These are phyloP conservation scores for Drosophila cyrtoloma DNA, from an alignment of 2,888 invertebrate species.

Conservation along the genomic window DNA sequence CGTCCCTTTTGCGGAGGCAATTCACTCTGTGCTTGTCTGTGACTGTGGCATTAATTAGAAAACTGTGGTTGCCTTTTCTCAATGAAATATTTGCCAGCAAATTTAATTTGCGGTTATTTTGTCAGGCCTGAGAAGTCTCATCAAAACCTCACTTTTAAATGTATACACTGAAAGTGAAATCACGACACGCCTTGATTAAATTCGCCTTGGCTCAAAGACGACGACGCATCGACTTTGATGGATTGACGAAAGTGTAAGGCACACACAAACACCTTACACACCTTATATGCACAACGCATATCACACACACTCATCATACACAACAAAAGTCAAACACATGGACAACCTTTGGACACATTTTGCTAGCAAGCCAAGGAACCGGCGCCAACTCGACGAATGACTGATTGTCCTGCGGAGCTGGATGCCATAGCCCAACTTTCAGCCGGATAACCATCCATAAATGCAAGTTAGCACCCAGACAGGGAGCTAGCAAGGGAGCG, in stretches of 20 bases:
- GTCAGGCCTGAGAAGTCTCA: slow-evolving; percentile 1
- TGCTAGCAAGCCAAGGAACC: slow-evolving; percentile 19
- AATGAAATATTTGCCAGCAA: slow-evolving; percentile 54
- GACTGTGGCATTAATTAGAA: slow-evolving; percentile 57
- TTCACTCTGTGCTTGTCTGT: slow-evolving; percentile 6
- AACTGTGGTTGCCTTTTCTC: slow-evolving; percentile 46
- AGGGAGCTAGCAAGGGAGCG: not conserved
- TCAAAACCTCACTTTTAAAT: slow-evolving; percentile 29
- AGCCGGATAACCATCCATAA: slow-evolving; percentile 54
- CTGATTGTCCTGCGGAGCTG: slow-evolving; percentile 54
- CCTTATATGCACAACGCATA: slow-evolving; percentile 32
- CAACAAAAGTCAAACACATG: slow-evolving; percentile 65
- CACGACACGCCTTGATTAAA: slow-evolving; percentile 54
- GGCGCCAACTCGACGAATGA: slow-evolving; percentile 44
- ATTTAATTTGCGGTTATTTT: slow-evolving; percentile 60
- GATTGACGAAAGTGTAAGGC: slow-evolving; percentile 50
- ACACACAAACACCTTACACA: slow-evolving; percentile 21
- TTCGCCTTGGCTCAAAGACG: slow-evolving; percentile 42
- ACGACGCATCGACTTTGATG: slow-evolving; percentile 55
- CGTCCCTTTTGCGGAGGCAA: slow-evolving; percentile 1
- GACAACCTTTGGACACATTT: slow-evolving; percentile 58
- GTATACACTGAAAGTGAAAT: slow-evolving; percentile 39
- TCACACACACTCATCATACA: slow-evolving; percentile 18
- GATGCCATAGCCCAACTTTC: slow-evolving; percentile 21
- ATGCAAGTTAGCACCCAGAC: slow-evolving; percentile 36